A percentile compares a stretch with the other conserved stretches of the same genome.
phyloP scores from a whole-genome alignment of 2,888 invertebrate genomes.

The Gastrophysa polygoni region DNA sequence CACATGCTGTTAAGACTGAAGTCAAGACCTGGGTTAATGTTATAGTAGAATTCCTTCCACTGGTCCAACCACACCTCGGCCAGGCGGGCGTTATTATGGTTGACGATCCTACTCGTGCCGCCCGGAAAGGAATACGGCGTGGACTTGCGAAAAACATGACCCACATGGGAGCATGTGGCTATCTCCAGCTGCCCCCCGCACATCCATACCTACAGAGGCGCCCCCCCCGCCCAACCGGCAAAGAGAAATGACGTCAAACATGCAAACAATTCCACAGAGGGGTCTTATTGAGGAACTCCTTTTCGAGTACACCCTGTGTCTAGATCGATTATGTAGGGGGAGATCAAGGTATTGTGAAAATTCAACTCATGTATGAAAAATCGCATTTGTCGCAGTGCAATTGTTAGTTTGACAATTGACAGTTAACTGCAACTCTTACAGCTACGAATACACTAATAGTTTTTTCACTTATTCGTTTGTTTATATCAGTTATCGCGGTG shows the following conservation, averaged over 20 bases:
- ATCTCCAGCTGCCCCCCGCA: conserved; percentile 95
- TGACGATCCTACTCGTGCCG: conserved; percentile 95
- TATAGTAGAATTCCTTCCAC: conserved; percentile 99
- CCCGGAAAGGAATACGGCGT: conserved; percentile 99
- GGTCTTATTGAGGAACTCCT: background rate
- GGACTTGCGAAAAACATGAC: conserved; percentile 96
- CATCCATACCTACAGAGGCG: conserved; percentile 84
- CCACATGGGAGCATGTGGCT: conserved; percentile 92
- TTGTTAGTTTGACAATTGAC: too few species aligned
- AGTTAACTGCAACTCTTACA: too few species aligned
- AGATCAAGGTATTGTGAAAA: too few species aligned
- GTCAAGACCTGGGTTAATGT: conserved; percentile 89
- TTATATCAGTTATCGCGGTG: too few species aligned
- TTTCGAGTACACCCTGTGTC: background rate
- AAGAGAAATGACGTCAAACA: conserved; percentile 20
- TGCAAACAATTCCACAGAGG: conserved; percentile 21
- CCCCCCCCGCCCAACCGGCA: too few species aligned
- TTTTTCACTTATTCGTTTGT: too few species aligned
- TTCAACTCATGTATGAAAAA: too few species aligned
- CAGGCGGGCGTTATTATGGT: conserved; percentile 98
- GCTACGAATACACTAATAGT: too few species aligned
- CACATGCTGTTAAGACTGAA: conserved; percentile 26
- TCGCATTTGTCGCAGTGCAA: too few species aligned
- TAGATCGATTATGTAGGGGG: background rate
- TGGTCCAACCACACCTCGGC: conserved; percentile 99